Evolutionary conservation across 53 echinoderm and acorn worm genomes (phyloP).

Genomic region (Actinopyga echinites): DNA sequence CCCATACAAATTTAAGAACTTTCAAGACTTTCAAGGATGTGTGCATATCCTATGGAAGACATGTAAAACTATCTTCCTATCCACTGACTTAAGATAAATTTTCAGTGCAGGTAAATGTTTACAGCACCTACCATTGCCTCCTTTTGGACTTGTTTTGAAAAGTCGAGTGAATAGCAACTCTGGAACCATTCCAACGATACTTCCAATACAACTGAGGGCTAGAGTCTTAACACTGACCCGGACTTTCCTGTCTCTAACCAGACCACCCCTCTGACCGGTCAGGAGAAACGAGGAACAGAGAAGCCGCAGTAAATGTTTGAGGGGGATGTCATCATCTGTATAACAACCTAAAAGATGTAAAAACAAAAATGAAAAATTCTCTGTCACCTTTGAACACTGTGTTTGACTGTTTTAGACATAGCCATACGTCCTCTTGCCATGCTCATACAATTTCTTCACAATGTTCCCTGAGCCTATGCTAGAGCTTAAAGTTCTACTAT

Average conservation of each 20-base stretch:
- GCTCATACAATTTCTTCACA: too few relatives aligned
- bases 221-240: constrained; percentile 91
- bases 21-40: too few relatives aligned
- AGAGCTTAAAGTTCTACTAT: too few relatives aligned
- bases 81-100: neutral
- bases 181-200: constrained; percentile 76
- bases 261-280: constrained; percentile 72
- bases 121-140: constrained; percentile 63
- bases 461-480: too few relatives aligned
- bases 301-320: constrained; percentile 77
- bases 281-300: constrained; percentile 84
- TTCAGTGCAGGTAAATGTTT: neutral
- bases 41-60: too few relatives aligned
- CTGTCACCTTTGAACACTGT: too few relatives aligned
- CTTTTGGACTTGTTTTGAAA: constrained; percentile 62
- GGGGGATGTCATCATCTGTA: constrained; percentile 81
- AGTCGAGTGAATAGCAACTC: constrained; percentile 74
- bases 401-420: too few relatives aligned
- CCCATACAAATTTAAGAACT: too few relatives aligned
- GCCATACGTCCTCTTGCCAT: too few relatives aligned
- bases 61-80: too few relatives aligned
- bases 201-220: constrained; percentile 75
- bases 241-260: constrained; percentile 70
- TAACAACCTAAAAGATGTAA: constrained; percentile 58
- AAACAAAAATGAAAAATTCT: too few relatives aligned